Evolutionary conservation across 2,797 vertebrate genomes (phyloP).

Genomic region (Monodelphis domestica): DNA sequence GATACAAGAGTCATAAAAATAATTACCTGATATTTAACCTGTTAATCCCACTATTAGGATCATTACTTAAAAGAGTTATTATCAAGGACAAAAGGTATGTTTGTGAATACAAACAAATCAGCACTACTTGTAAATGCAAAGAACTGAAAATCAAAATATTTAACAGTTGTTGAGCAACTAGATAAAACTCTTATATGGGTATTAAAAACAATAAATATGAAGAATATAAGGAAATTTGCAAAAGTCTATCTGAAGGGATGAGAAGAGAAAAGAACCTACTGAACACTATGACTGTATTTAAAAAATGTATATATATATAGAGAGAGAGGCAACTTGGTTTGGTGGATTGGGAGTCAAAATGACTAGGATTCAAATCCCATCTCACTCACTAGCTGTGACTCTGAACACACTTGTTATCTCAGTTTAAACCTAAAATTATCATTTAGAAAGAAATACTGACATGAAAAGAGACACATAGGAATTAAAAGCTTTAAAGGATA

Average conservation of each 20-base stretch:
- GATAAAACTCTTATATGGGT: not conserved
- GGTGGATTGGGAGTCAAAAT: not conserved
- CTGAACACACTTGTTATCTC: not conserved
- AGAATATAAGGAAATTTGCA: not conserved
- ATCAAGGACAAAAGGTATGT: not conserved
- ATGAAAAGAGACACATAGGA: not conserved
- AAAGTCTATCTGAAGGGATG: not conserved
- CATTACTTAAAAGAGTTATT: not conserved
- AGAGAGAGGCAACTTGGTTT: not conserved
- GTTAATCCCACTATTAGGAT: not conserved
- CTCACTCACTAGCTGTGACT: not conserved
- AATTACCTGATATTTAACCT: not conserved
- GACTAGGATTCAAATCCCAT: not conserved
- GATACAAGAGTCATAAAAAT: not conserved
- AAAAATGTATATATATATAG: no score
- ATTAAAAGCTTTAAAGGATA: not conserved
- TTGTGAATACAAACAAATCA: not conserved
- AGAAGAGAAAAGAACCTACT: not conserved
- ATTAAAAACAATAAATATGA: not conserved
- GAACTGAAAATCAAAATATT: not conserved
- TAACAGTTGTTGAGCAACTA: not conserved
- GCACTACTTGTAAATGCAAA: not conserved
- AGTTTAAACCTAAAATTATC: not conserved
- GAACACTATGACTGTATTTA: not conserved
- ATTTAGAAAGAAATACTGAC: not conserved